These are phyloP conservation scores for Dromiciops gliroides DNA, from an alignment of 2,113 vertebrate species.

Conservation along the genomic window DNA sequence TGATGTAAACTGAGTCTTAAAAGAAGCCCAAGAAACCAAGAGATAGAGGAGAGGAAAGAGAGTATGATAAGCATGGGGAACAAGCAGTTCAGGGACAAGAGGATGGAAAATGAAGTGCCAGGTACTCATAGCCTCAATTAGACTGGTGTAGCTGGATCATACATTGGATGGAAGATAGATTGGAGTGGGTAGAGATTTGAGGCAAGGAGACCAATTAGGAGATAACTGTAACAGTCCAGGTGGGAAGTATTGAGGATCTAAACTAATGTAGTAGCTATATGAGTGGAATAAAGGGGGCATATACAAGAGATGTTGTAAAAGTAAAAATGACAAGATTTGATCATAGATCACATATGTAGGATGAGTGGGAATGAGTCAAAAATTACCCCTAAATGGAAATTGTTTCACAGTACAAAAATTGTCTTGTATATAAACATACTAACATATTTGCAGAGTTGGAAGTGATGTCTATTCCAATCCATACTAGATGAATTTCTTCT, in stretches of 20 bases:
- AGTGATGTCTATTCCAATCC: too few relatives aligned
- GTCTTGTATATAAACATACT: too few relatives aligned
- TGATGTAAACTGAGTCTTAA: neutral
- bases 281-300: neutral
- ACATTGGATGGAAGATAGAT: neutral
- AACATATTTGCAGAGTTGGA: too few relatives aligned
- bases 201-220: neutral
- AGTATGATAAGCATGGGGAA: neutral
- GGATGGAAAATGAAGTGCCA: neutral
- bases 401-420: too few relatives aligned
- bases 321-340: neutral
- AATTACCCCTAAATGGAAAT: neutral
- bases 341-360: neutral
- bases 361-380: too few relatives aligned
- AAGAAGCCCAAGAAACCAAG: neutral
- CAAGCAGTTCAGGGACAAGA: neutral
- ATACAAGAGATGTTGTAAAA: neutral
- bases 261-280: neutral
- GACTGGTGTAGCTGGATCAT: neutral
- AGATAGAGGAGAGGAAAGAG: neutral
- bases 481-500: neutral
- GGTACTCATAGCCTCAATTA: neutral
- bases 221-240: neutral
- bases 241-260: neutral
- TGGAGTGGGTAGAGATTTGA: neutral